A percentile compares a stretch with the other conserved stretches of the same genome.
These are phyloP conservation scores for Sebastes flavidus DNA, from an alignment of 2,797 vertebrate species.

Conservation along the genomic window DNA sequence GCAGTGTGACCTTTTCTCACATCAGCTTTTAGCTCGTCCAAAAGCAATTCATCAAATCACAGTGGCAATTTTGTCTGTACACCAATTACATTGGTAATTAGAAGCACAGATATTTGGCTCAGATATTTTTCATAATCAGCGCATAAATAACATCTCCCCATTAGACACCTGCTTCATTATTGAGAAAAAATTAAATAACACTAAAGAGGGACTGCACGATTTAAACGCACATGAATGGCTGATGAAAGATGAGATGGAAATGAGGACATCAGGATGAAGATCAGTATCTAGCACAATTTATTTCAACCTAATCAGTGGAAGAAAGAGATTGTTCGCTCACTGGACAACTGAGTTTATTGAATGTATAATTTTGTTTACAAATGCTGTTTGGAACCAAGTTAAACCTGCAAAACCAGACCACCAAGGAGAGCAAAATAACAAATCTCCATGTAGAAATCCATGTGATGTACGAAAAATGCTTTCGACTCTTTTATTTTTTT, in stretches of 20 bases:
- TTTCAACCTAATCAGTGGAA: neutral
- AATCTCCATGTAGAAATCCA: neutral
- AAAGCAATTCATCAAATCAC: constrained; percentile 31
- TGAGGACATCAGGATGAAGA: neutral
- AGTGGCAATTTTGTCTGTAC: constrained; percentile 24
- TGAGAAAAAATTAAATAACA: neutral
- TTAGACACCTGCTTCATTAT: constrained; percentile 48
- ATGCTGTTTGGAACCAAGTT: neutral
- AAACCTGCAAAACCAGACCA: neutral
- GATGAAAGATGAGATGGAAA: constrained; percentile 12
- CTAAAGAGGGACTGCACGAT: neutral
- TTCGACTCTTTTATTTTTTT: neutral
- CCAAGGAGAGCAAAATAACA: neutral
- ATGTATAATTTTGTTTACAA: neutral
- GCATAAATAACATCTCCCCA: constrained; percentile 43
- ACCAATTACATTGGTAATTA: constrained; percentile 53
- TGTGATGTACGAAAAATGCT: neutral
- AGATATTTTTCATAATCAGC: constrained; percentile 51
- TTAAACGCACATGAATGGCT: neutral
- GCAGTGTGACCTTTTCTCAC: constrained; percentile 13
- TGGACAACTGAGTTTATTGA: neutral
- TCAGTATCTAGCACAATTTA: neutral
- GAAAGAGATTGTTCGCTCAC: neutral
- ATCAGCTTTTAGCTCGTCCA: constrained; percentile 27
- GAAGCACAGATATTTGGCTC: constrained; percentile 35